phyloP scores from a whole-genome alignment of 2,113 vertebrate genomes.

The Nematolebias whitei region DNA sequence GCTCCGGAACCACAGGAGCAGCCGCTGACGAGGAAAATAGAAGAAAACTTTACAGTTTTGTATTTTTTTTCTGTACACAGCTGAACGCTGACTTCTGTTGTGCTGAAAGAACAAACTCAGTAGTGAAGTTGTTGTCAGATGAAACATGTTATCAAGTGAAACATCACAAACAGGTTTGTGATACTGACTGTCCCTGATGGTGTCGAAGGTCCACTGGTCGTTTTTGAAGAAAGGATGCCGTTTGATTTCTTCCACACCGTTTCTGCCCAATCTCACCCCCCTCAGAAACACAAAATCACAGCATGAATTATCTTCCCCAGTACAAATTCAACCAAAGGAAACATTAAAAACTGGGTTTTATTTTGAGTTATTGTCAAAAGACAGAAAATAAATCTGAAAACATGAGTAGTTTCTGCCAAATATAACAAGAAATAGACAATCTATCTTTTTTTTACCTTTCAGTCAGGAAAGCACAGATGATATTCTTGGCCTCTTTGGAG shows the following conservation, averaged over 20 bases:
- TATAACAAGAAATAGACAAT: no score
- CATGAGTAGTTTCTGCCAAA: no score
- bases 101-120: no score
- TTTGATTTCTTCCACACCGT: slow-evolving; percentile 97
- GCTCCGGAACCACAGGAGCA: slow-evolving; percentile 96
- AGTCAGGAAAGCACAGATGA: slow-evolving; percentile 98
- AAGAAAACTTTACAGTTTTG: not conserved
- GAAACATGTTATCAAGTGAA: no score
- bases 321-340: not conserved
- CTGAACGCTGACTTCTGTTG: no score
- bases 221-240: slow-evolving; percentile 96
- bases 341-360: no score
- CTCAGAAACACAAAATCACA: slow-evolving; percentile 77
- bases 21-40: slow-evolving; percentile 83
- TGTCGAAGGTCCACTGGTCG: slow-evolving; percentile 97
- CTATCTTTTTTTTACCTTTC: slow-evolving; percentile 83
- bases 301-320: not conserved
- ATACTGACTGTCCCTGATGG: slow-evolving; percentile 94
- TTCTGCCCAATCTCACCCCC: slow-evolving; percentile 95
- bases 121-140: no score
- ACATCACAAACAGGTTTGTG: not conserved
- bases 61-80: no score
- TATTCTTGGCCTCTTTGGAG: slow-evolving; percentile 94
- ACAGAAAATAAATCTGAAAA: not conserved
- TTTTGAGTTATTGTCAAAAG: not conserved